Evolutionary conservation across 2,113 vertebrate species (phyloP).

Genomic region (Megaleporinus macrocephalus): DNA sequence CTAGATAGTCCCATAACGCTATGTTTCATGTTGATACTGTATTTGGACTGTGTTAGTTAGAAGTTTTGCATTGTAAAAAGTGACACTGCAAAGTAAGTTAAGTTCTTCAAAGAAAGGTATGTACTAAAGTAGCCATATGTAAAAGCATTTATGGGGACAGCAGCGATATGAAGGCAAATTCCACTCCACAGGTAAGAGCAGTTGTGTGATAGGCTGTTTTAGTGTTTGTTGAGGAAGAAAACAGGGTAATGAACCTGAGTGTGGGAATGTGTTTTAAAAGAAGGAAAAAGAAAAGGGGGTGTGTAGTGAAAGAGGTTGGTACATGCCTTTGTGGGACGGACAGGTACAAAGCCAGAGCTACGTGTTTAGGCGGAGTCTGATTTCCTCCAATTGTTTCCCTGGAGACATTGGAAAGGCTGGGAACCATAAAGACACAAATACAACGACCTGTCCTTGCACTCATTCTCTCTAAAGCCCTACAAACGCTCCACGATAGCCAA

Average conservation of each 20-base stretch:
- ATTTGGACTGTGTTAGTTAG: too few species aligned
- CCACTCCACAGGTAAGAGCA: background rate
- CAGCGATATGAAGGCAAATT: background rate
- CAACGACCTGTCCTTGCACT: background rate
- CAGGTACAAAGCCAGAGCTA: conserved; percentile 38
- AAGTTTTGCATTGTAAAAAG: too few species aligned
- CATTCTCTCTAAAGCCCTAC: background rate
- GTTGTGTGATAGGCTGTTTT: background rate
- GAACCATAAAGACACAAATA: conserved; percentile 6
- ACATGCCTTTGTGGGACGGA: conserved; percentile 7
- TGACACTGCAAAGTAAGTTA: too few species aligned
- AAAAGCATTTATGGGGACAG: background rate
- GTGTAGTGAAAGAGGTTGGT: background rate
- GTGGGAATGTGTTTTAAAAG: background rate
- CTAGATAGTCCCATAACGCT: too few species aligned
- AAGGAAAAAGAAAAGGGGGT: background rate
- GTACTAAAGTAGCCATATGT: too few species aligned
- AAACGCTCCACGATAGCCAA: background rate
- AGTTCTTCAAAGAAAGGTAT: too few species aligned
- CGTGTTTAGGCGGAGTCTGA: conserved; percentile 47
- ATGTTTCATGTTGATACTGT: too few species aligned
- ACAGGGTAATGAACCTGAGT: background rate
- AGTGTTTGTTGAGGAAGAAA: background rate
- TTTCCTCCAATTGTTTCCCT: conserved; percentile 50
- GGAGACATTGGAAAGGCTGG: conserved; percentile 27